A percentile compares a stretch with the other conserved stretches of the same genome.
Conservation (phyloP, 92 coral and sea anemone species). For the Phymanthus crucifer region DNA sequence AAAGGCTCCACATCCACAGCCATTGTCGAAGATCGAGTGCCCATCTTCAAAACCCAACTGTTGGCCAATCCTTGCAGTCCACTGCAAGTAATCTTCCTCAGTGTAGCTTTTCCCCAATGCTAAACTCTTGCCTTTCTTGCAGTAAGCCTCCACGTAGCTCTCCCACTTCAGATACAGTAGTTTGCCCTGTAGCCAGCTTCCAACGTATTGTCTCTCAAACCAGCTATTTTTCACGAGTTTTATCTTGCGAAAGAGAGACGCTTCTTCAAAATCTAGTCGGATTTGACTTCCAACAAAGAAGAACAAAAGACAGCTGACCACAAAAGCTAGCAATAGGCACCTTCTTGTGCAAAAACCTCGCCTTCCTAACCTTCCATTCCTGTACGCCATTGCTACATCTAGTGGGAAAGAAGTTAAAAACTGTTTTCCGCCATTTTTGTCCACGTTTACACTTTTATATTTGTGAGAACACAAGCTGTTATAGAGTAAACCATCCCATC, state of each 20-base stretch:
- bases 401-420: too few relatives aligned
- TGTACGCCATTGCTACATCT: slow-evolving; percentile 1
- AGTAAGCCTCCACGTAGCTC: slow-evolving; percentile 53
- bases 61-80: slow-evolving; percentile 29
- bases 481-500: background rate
- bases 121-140: slow-evolving; percentile 46
- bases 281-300: slow-evolving; percentile 38
- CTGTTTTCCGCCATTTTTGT: too few relatives aligned
- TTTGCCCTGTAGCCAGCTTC: slow-evolving; percentile 56
- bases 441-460: too few relatives aligned
- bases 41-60: slow-evolving; percentile 47
- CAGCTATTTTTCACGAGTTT: slow-evolving; percentile 56
- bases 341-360: slow-evolving; percentile 23
- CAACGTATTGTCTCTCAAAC: slow-evolving; percentile 55
- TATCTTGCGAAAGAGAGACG: slow-evolving; percentile 58
- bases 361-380: slow-evolving; percentile 5
- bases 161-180: slow-evolving; percentile 54
- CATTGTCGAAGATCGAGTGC: slow-evolving; percentile 60
- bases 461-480: background rate
- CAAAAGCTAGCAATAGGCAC: background rate
- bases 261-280: slow-evolving; percentile 45
- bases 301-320: background rate
- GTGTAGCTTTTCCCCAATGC: slow-evolving; percentile 54
- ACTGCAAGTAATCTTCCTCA: slow-evolving; percentile 39
- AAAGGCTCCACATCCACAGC: slow-evolving; percentile 70